Evolutionary conservation across 2,113 vertebrate species (phyloP), one percentile per base, ranked within the genome.

Genomic region (Petaurus breviceps): DNA sequence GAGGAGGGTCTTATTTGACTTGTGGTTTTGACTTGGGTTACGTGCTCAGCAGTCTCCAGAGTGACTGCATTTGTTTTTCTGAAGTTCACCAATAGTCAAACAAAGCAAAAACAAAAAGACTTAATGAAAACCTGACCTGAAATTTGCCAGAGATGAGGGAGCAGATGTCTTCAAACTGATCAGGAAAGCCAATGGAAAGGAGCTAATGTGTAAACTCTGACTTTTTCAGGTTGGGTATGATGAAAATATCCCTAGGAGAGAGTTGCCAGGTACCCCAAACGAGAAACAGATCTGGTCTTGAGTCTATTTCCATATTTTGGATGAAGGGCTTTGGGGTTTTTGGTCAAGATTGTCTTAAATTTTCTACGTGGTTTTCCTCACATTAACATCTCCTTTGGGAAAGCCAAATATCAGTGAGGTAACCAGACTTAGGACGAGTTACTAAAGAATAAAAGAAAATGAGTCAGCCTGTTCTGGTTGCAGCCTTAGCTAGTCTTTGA

Each of bases 341-440:
- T 16, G 57, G 68, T 57, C 51, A 94, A 43, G 52, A 95, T 91
- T 93, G 92, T 89, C 50, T 93, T 25, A 91, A 91, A 25, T 93
- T 89, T 90, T 22, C 55, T 26, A 28, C 8, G 12, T n/a, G 14
- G 5, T n/a, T 77, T 77, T 77, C 68, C 68, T 77, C 16, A 77
- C 94, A 77, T 91, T 46, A 92, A 90, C 28, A 95, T 95, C 46
- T 19, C 23, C 28, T 93, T 12, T 43, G 52, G 95, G 61, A 94
- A 96, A 52, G 37, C 14, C 31, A 68, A n/a, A 3, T 91, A 93
- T 68, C 92, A 50, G 89, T 96, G 93, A 95, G 92, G 46, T 53
- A 94, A 95, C 77, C 22, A 84, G 2, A 11, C 89, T 94, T 90
- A 93, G 43, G 47, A 43, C 8, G 37, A 77, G n/a, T 77, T 37